Percentiles rank a stretch among this genome's conserved stretches.
Evolutionary conservation across 2,113 vertebrate species (phyloP).

Genomic region (Notarius lentiginosus): DNA sequence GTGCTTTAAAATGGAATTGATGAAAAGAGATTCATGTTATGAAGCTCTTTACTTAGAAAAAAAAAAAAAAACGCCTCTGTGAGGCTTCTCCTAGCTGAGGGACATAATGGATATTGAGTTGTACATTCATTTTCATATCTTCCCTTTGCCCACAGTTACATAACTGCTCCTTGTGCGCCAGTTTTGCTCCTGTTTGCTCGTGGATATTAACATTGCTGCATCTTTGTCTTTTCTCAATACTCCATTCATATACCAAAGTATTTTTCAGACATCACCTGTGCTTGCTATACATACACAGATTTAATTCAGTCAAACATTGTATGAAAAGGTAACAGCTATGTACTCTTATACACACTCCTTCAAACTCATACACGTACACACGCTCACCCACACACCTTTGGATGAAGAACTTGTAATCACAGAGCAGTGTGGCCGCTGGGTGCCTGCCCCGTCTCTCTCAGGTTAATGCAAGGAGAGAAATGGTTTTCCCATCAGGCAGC

Average conservation of each 20-base stretch:
- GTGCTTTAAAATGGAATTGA: constrained; percentile 33
- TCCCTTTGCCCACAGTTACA: constrained; percentile 26
- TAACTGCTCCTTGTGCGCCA: not conserved
- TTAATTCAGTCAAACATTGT: constrained; percentile 2
- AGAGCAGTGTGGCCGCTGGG: constrained; percentile 18
- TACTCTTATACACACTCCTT: not conserved
- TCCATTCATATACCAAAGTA: not conserved
- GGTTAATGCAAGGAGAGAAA: constrained; percentile 50
- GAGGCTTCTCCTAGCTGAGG: constrained; percentile 23
- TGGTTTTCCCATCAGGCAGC: constrained; percentile 43
- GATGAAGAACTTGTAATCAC: constrained; percentile 42
- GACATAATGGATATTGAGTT: constrained; percentile 48
- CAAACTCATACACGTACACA: not conserved
- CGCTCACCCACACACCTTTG: not conserved
- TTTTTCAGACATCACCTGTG: constrained; percentile 45
- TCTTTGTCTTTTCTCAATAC: constrained; percentile 16
- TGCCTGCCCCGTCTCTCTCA: constrained; percentile 39
- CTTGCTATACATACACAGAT: not conserved
- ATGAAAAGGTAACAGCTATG: constrained; percentile 36
- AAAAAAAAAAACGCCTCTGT: not conserved
- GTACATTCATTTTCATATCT: constrained; percentile 44
- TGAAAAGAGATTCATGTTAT: constrained; percentile 7
- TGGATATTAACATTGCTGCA: constrained; percentile 16
- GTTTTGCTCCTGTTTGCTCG: constrained; percentile 4
- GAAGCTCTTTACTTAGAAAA: constrained; percentile 12